phyloP scores from a whole-genome alignment of 2,888 invertebrate species.

The Cataglyphis livida region DNA sequence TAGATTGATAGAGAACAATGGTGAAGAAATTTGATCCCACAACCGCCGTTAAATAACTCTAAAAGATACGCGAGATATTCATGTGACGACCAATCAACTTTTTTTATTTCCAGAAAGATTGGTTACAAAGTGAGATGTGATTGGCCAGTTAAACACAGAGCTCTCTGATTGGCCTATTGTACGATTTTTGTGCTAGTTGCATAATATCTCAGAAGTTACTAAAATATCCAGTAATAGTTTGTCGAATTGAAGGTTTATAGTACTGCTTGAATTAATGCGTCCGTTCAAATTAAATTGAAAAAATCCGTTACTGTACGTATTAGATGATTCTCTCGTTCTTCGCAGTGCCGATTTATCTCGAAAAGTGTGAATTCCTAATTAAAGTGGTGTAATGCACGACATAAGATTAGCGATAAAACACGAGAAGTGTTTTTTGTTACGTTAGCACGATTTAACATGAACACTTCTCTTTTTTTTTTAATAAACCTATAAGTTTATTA shows the following conservation, averaged over 20 bases:
- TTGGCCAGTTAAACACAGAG: too few species aligned
- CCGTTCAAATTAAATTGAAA: constrained; percentile 8
- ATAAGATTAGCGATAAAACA: neutral
- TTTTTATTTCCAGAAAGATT: neutral
- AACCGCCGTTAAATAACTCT: neutral
- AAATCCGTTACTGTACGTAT: constrained; percentile 14
- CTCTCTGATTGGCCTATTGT: too few species aligned
- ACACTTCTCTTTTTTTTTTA: neutral
- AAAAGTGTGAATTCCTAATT: neutral
- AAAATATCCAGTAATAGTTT: neutral
- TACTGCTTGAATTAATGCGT: neutral
- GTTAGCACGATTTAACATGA: neutral
- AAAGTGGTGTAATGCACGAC: neutral
- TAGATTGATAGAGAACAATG: neutral
- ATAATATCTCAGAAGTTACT: too few species aligned
- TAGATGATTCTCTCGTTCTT: neutral
- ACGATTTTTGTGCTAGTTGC: too few species aligned
- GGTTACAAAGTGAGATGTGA: too few species aligned
- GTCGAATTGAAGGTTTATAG: neutral
- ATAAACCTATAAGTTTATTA: neutral
- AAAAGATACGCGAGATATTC: too few species aligned
- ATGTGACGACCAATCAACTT: too few species aligned
- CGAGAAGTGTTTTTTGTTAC: neutral
- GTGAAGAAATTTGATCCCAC: neutral
- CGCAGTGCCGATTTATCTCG: neutral